A percentile compares a stretch with the other conserved stretches of the same genome.
Evolutionary conservation across 1,140 invertebrate genomes (phyloP).

Genomic region (Epicauta chinensis): DNA sequence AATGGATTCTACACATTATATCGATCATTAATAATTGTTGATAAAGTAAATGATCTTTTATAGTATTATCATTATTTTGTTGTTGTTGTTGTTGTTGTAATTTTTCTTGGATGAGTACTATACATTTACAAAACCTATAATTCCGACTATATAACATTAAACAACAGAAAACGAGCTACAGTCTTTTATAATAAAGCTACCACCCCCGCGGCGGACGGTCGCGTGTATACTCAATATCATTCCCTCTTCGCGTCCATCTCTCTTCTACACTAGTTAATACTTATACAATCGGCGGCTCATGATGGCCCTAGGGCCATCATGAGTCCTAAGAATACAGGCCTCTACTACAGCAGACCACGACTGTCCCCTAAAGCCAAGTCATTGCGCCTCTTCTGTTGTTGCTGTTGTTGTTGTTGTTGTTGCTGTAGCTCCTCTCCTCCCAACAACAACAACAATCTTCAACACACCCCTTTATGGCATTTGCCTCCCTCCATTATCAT

Average conservation of each 20-base stretch:
- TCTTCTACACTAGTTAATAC: slow-evolving; percentile 22
- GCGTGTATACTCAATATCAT: slow-evolving; percentile 25
- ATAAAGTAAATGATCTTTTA: too few relatives aligned
- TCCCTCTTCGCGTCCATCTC: slow-evolving; percentile 1
- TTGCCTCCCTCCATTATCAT: too few relatives aligned
- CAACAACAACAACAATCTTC: too few relatives aligned
- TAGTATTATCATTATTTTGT: too few relatives aligned
- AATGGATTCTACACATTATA: too few relatives aligned
- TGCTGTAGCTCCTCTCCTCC: background rate
- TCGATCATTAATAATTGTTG: too few relatives aligned
- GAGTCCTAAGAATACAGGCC: slow-evolving; percentile 28
- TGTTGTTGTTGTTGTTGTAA: too few relatives aligned
- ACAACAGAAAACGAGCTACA: slow-evolving; percentile 22
- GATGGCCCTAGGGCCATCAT: slow-evolving; percentile 34
- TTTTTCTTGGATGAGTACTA: too few relatives aligned
- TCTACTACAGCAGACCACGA: slow-evolving; percentile 33
- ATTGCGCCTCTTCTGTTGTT: slow-evolving; percentile 20
- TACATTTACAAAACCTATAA: too few relatives aligned
- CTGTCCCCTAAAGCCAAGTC: slow-evolving; percentile 34
- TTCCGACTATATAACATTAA: slow-evolving; percentile 4
- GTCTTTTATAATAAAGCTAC: slow-evolving; percentile 32
- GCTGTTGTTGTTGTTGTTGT: background rate
- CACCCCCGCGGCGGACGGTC: slow-evolving; percentile 39
- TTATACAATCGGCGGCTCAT: slow-evolving; percentile 33
- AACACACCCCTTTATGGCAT: too few relatives aligned